phyloP scores from a whole-genome alignment of 2,113 vertebrate genomes.

The Anas platyrhynchos region DNA sequence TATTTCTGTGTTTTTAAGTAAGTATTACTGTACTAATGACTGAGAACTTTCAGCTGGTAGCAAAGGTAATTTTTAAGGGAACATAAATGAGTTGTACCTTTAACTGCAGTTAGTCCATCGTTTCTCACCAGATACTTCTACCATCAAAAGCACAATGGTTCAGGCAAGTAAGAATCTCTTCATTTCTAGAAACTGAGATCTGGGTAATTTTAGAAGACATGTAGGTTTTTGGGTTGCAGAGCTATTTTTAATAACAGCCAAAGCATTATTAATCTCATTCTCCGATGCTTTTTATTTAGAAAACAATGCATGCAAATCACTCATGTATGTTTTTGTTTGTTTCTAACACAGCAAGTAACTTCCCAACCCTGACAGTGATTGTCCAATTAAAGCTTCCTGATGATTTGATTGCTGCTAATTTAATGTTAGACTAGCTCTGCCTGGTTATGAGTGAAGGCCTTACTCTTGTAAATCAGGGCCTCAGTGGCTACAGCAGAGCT shows the following conservation, averaged over 20 bases:
- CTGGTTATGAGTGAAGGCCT: neutral
- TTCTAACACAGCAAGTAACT: neutral
- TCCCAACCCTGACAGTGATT: neutral
- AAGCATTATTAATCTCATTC: neutral
- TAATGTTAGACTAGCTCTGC: neutral
- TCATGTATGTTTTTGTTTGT: neutral
- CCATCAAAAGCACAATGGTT: neutral
- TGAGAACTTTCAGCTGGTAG: neutral
- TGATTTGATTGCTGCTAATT: conserved; percentile 6
- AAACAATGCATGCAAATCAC: neutral
- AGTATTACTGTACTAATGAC: fast-evolving
- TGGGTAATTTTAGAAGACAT: neutral
- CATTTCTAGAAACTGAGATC: neutral
- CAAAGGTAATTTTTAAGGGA: neutral
- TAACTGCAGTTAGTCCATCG: neutral
- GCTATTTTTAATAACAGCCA: neutral
- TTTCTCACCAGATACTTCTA: neutral
- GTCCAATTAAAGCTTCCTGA: neutral
- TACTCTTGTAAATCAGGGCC: neutral
- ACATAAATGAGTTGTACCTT: neutral
- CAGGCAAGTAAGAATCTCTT: neutral
- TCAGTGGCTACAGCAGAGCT: neutral
- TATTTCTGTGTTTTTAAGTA: neutral
- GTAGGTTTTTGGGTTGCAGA: neutral
- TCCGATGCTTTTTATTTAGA: neutral